Evolutionary conservation across 2,113 vertebrate genomes (phyloP), one percentile per base, ranked within the genome.

Genomic region (Hemiscyllium ocellatum): DNA sequence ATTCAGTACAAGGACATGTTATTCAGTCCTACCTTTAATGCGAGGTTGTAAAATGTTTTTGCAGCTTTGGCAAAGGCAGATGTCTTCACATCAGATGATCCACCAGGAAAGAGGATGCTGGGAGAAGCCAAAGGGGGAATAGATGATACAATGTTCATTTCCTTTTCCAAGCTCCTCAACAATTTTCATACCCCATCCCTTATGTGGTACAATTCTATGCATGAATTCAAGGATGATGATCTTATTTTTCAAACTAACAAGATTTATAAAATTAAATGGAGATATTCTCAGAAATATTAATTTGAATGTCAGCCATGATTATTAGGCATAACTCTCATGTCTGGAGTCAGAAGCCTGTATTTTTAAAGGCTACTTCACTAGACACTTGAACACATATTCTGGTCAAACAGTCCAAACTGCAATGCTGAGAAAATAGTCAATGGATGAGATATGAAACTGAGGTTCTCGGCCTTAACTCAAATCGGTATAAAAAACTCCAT

Each of bases 21-120:
- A 19, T 66, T 90, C 3, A 33, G 3, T 97, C 91, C 85, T 68
- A 98, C 98, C 97, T 86, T 96, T 24, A 97, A 76, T 37, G 98
- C 98, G 0, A 98, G 97, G 26, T 24, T 96, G 96, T 97, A 98
- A 96, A 98, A 98, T 72, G 97, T 96, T 68, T 95, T 96, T 0
- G 98, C 97, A 78, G 97, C 97, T 91, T 95, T 97, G 76, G 98
- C 97, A 96, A 96, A 98, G 70, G 97, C 97, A n/a, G 98, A 98
- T 0, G 96, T 97, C 96, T 97, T 87, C 68, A 98, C 96, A 96
- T 98, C 65, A 13, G 15, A 96, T 6, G 97, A 96, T 95, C 98
- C 98, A 0, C 98, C 98, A 2, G 98, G 98, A 13, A 98, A 96
- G 93, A 98, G 65, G 96, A 98, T 95, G 8, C 98, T 98, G 29